Evolutionary conservation across 2,797 vertebrate genomes (phyloP), one percentile per base, ranked within the genome.

Genomic region (Myotis vivesi): DNA sequence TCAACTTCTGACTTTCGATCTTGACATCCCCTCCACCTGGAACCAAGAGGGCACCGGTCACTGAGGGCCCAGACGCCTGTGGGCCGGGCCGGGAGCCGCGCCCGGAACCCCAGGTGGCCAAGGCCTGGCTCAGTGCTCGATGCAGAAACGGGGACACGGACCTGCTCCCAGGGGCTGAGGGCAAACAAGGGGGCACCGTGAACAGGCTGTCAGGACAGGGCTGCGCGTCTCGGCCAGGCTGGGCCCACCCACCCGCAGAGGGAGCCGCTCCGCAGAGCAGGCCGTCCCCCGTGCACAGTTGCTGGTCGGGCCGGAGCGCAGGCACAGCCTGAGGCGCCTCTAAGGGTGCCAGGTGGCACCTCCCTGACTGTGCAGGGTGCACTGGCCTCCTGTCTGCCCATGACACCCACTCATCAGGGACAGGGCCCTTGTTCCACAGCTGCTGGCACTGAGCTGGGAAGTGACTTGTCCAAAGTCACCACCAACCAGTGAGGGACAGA

Each of bases 1-100:
- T 99, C 97, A 99, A 91, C 97, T 99, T 99, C 98, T 99, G 99
- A 94, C 99, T 98, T 97, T 99, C 99, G 0, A 99, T 98, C 98
- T 99, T 99, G 95, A 99, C 97, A 0, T 98, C 99, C 12, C 99
- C 99, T 51, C 99, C 99, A 0, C 99, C 99, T 99, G 95, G 33
- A 97, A 97, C 0, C 41, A 93, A 66, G 92, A 1, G 0, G 25
- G 1, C 80, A 5, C 2, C 25, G 3, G 76, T 49, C 69, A 68
- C 33, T 3, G 8, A 0, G 1, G 3, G 1, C 11, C 12, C 15
- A 28, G 73, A 51, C 1, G 22, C 33, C 64, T n/a, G 10, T 0
- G 19, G 69, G 36, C 53, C 57, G 57, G 30, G 76, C 4, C 30
- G 44, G 92, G 59, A 0, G 20, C 16, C 36, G 0, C 36, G 36